phyloP scores from a whole-genome alignment of 2,797 vertebrate genomes.

The Cacajao melanocephalus region DNA sequence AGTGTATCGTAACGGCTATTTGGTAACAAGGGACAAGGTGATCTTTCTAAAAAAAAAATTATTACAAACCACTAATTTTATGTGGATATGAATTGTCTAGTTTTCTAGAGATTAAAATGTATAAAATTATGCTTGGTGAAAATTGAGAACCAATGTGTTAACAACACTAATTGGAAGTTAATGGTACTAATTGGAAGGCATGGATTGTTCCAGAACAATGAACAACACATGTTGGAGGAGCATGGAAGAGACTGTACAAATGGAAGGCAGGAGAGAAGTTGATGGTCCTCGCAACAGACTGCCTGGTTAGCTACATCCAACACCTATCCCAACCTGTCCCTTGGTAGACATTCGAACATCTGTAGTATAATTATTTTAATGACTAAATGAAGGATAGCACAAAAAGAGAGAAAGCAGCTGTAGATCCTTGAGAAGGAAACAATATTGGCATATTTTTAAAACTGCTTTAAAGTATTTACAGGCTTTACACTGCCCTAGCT shows the following conservation, averaged over 20 bases:
- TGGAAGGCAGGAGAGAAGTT: background rate
- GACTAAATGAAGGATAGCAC: background rate
- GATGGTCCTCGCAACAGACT: background rate
- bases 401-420: background rate
- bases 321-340: background rate
- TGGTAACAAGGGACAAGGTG: background rate
- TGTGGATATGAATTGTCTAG: background rate
- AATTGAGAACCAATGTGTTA: background rate
- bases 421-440: background rate
- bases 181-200: background rate
- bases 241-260: background rate
- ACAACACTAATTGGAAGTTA: background rate
- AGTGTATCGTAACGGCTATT: background rate
- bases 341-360: background rate
- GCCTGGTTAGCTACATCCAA: background rate
- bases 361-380: background rate
- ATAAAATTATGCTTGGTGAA: background rate
- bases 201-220: background rate
- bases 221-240: background rate
- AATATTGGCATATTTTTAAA: background rate
- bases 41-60: slow-evolving; percentile 47
- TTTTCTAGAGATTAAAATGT: slow-evolving; percentile 15
- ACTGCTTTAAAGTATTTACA: background rate
- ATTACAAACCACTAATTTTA: background rate
- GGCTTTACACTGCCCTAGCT: background rate